A percentile compares a stretch with the other conserved stretches of the same genome.
These are phyloP conservation scores for Microplitis manilae DNA, from an alignment of 2,888 invertebrate genomes.

Conservation along the genomic window DNA sequence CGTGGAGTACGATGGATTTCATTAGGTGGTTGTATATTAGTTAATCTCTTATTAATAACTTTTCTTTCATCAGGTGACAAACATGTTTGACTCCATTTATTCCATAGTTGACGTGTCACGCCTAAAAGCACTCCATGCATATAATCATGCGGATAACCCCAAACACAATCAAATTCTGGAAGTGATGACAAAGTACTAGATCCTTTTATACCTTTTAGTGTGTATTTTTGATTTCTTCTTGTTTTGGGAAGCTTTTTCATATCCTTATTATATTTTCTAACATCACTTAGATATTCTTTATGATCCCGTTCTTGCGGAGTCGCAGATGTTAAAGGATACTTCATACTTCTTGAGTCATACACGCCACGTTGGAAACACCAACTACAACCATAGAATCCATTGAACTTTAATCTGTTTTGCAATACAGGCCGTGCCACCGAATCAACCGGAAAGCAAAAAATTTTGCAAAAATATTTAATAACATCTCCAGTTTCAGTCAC, in stretches of 20 bases:
- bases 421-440: conserved; percentile 44
- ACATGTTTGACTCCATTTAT: conserved; percentile 20
- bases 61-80: neutral
- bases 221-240: neutral
- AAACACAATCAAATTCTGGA: conserved; percentile 39
- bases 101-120: conserved; percentile 39
- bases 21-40: conserved; percentile 37
- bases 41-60: conserved; percentile 21
- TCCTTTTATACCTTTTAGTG: conserved; percentile 2
- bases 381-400: conserved; percentile 48
- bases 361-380: conserved; percentile 45
- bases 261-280: neutral
- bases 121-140: conserved; percentile 45
- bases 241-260: neutral
- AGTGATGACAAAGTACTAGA: neutral
- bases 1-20: conserved; percentile 44
- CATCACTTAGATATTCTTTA: neutral
- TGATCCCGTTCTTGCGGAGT: neutral
- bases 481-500: conserved; percentile 18
- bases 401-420: conserved; percentile 45
- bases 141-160: conserved; percentile 44
- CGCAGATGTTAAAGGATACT: conserved; percentile 14
- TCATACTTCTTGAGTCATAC: conserved; percentile 20
- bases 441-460: conserved; percentile 44
- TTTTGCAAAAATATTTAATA: conserved; percentile 40